phyloP scores from a whole-genome alignment of 1,140 invertebrate species.

The Centruroides sculpturatus region DNA sequence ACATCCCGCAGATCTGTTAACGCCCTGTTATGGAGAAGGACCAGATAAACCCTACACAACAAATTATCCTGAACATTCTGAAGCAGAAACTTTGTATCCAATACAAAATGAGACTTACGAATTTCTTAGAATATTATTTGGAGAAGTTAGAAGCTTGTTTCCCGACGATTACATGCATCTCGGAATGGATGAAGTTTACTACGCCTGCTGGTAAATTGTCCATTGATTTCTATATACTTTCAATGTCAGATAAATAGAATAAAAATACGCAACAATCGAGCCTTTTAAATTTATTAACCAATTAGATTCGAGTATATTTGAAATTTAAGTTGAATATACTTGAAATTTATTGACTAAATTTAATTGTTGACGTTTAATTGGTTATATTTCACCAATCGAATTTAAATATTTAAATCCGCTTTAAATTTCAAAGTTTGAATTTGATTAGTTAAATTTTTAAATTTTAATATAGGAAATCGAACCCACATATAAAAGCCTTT shows the following conservation, averaged over 20 bases:
- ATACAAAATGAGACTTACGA: conserved; percentile 16
- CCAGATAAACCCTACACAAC: conserved; percentile 10
- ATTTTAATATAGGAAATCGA: conserved; percentile 17
- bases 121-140: not conserved
- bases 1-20: conserved; percentile 18
- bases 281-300: too few species aligned
- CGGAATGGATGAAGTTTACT: conserved; percentile 79
- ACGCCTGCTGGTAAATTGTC: conserved; percentile 53
- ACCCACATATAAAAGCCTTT: conserved; percentile 22
- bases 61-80: not conserved
- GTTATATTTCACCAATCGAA: too few species aligned
- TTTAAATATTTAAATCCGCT: too few species aligned
- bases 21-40: conserved; percentile 22
- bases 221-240: too few species aligned
- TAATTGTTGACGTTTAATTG: too few species aligned
- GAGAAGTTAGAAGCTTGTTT: conserved; percentile 37
- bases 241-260: too few species aligned
- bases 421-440: too few species aligned
- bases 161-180: conserved; percentile 62
- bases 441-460: too few species aligned
- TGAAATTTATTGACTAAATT: too few species aligned
- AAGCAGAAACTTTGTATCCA: conserved; percentile 21
- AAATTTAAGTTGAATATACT: too few species aligned
- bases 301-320: too few species aligned
- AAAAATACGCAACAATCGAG: too few species aligned